These are phyloP conservation scores for Atherinomorus stipes DNA, from an alignment of 2,113 vertebrate species.

Conservation along the genomic window DNA sequence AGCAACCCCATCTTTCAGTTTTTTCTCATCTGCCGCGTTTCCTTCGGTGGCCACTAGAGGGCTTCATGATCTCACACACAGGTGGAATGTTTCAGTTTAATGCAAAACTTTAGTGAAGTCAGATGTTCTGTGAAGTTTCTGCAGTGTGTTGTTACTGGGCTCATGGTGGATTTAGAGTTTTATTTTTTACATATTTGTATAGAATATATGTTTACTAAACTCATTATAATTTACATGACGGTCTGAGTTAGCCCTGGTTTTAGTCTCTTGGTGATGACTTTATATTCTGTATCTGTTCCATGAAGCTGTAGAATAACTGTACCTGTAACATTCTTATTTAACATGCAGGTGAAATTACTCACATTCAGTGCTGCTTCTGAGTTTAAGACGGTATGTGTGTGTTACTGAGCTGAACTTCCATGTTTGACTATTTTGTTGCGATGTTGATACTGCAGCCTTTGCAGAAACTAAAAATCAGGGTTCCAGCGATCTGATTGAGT, in stretches of 20 bases:
- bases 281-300: background rate
- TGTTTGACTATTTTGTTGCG: background rate
- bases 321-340: slow-evolving; percentile 21
- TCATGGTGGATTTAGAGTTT: slow-evolving; percentile 20
- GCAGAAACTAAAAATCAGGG: slow-evolving; percentile 35
- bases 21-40: background rate
- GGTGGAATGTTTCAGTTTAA: slow-evolving; percentile 26
- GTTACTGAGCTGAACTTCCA: slow-evolving; percentile 46
- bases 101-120: slow-evolving; percentile 24
- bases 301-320: slow-evolving; percentile 33
- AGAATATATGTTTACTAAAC: slow-evolving; percentile 64
- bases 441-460: slow-evolving; percentile 27
- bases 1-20: background rate
- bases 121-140: slow-evolving; percentile 47
- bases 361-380: slow-evolving; percentile 30
- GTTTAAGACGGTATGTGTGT: background rate
- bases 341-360: slow-evolving; percentile 35
- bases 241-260: slow-evolving; percentile 27
- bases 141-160: slow-evolving; percentile 37
- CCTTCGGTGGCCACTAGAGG: slow-evolving; percentile 45
- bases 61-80: slow-evolving; percentile 25
- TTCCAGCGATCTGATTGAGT: slow-evolving; percentile 5
- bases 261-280: background rate
- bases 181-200: slow-evolving; percentile 60
- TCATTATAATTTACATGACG: slow-evolving; percentile 40